A percentile compares a stretch with the other conserved stretches of the same genome.
Evolutionary conservation across 2,888 invertebrate genomes (phyloP).

Genomic region (Pelosia muscerda): DNA sequence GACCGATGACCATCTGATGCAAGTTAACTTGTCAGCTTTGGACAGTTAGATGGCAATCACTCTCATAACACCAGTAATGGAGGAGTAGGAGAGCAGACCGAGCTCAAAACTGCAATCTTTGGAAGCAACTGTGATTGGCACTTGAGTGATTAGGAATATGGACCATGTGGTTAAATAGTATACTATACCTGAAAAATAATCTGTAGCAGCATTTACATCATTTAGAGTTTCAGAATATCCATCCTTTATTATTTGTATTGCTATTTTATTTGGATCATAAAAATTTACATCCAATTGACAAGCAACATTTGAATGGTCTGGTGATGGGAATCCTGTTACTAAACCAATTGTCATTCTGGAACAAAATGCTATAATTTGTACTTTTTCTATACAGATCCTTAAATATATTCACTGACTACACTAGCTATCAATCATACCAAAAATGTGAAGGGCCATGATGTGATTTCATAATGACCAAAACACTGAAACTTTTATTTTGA

Average conservation of each 20-base stretch:
- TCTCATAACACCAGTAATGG: not conserved
- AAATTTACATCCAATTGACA: slow-evolving; percentile 63
- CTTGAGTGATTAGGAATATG: not conserved
- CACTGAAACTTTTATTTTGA: not conserved
- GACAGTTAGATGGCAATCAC: not conserved
- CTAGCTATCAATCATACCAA: too few relatives aligned
- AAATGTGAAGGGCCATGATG: too few relatives aligned
- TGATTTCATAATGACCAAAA: too few relatives aligned
- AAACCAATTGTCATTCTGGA: slow-evolving; percentile 64
- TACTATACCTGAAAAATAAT: slow-evolving; percentile 57
- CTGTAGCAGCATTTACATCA: slow-evolving; percentile 41
- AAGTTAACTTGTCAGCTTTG: not conserved
- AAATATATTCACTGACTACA: not conserved
- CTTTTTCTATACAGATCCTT: not conserved
- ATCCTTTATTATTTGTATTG: slow-evolving; percentile 52
- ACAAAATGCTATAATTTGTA: slow-evolving; percentile 4
- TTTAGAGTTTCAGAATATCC: slow-evolving; percentile 46
- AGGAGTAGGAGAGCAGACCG: not conserved
- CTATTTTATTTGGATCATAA: slow-evolving; percentile 41
- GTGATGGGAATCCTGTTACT: slow-evolving; percentile 54
- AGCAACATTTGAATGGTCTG: slow-evolving; percentile 65
- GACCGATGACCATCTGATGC: not conserved
- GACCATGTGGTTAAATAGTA: not conserved
- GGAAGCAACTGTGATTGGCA: not conserved
- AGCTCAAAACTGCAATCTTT: not conserved